Conservation (phyloP, 2,797 vertebrate genomes). For the Scarus forsteni region DNA sequence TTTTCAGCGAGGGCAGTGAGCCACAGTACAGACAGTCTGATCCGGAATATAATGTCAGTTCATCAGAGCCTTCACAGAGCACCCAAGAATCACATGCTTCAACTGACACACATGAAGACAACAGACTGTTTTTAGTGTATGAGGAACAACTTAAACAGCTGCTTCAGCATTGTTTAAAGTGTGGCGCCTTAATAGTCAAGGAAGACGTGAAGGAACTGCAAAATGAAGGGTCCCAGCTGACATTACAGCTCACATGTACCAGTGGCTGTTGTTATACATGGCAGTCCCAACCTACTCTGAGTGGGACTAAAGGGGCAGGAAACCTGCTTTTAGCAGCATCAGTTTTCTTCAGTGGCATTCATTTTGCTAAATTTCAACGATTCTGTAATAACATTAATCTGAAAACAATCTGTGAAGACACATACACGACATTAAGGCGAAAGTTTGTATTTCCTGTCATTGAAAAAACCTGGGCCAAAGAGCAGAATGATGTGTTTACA, state of each 20-base stretch:
- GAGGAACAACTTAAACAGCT: not conserved
- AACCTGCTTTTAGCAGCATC: constrained; percentile 7
- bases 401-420: not conserved
- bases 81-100: not conserved
- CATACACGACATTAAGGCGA: not conserved
- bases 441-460: not conserved
- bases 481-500: not conserved
- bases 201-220: not conserved
- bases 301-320: not conserved
- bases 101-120: not conserved
- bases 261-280: not conserved
- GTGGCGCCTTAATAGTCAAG: not conserved
- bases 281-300: not conserved
- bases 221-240: not conserved
- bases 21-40: no score
- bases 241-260: not conserved
- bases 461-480: not conserved
- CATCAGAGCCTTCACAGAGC: no score
- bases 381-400: not conserved
- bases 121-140: not conserved
- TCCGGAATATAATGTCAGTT: no score
- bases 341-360: not conserved
- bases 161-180: not conserved
- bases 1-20: no score
- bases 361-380: not conserved